These are phyloP conservation scores for Probosciger aterrimus DNA, from an alignment of 2,113 vertebrate genomes.

Conservation along the genomic window DNA sequence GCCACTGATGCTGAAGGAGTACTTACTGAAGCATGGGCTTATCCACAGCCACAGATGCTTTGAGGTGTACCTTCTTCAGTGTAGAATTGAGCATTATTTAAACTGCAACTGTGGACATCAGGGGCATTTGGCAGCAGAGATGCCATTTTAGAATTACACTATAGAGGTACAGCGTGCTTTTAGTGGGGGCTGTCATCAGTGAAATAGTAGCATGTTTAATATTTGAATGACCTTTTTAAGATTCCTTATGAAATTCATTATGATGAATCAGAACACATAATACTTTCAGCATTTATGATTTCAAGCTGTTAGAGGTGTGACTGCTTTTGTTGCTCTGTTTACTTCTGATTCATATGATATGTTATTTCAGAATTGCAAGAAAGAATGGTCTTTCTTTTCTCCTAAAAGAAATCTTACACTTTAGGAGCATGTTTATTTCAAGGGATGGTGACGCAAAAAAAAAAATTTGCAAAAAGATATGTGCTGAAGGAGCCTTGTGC, in stretches of 20 bases:
- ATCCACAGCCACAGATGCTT: not conserved
- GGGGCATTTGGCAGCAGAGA: not conserved
- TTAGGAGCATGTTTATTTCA: not conserved
- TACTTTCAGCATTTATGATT: not conserved
- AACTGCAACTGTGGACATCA: not conserved
- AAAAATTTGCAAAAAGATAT: not conserved
- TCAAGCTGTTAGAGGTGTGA: not conserved
- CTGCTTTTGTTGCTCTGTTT: not conserved
- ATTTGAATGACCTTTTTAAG: not conserved
- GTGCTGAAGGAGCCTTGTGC: not conserved
- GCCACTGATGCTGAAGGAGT: not conserved
- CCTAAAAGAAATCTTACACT: not conserved
- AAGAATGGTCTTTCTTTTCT: not conserved
- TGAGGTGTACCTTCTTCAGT: not conserved
- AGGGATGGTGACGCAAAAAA: not conserved
- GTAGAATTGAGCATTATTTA: not conserved
- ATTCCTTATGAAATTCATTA: not conserved
- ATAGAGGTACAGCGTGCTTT: not conserved
- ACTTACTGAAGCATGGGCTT: not conserved
- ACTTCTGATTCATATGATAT: not conserved
- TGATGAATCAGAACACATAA: slow-evolving; percentile 5
- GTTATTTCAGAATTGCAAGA: not conserved
- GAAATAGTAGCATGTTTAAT: not conserved
- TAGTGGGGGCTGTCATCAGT: not conserved
- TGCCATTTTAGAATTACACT: not conserved